phyloP scores from a whole-genome alignment of 2,113 vertebrate species.

The Marmota flaviventris region DNA sequence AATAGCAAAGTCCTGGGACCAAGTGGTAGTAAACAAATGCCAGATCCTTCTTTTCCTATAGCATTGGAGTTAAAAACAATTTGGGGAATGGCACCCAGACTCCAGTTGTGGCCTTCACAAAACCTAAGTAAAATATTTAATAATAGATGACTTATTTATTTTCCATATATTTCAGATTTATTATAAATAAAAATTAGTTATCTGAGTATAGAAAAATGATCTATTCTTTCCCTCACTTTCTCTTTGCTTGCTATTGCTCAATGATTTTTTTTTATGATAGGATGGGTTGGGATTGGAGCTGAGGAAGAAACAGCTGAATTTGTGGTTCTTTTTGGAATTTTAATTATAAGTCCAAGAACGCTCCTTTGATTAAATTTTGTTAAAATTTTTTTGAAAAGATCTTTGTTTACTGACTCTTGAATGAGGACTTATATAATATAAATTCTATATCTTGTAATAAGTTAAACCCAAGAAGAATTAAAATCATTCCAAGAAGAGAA shows the following conservation, averaged over 20 bases:
- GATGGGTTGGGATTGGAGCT: background rate
- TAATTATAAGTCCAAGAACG: constrained; percentile 60
- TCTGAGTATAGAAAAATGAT: background rate
- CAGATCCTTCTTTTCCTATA: background rate
- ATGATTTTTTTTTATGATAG: background rate
- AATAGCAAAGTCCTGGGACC: background rate
- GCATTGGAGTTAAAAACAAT: background rate
- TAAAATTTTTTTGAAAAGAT: constrained; percentile 57
- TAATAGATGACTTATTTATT: background rate
- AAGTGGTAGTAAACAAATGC: background rate
- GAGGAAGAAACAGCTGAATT: constrained; percentile 32
- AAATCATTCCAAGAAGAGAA: background rate
- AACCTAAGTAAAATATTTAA: constrained; percentile 45
- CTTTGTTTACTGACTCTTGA: constrained; percentile 27
- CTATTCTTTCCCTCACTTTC: background rate
- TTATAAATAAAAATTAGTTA: background rate
- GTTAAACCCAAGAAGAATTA: background rate
- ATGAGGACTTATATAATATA: constrained; percentile 24
- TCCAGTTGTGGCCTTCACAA: background rate
- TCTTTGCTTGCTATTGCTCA: background rate
- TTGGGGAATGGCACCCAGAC: background rate
- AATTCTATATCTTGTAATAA: background rate
- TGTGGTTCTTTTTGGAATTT: constrained; percentile 63
- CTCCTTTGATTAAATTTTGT: constrained; percentile 41
- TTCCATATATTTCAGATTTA: background rate